Evolutionary conservation across 2,888 invertebrate genomes (phyloP), one percentile per base, ranked within the genome.

Genomic region (Brachylomia viminalis): DNA sequence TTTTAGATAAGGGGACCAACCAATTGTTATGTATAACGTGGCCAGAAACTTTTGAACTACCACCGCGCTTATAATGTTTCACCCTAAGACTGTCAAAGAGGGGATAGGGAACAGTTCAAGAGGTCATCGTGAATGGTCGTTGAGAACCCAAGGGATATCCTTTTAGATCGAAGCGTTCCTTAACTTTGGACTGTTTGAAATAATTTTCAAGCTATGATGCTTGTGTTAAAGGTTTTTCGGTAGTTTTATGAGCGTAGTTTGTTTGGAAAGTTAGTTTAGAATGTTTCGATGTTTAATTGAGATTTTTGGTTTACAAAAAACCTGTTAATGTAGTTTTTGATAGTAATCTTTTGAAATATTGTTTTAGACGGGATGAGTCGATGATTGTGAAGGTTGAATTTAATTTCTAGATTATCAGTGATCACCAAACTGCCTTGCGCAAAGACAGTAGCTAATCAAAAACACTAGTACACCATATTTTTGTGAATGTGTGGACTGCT

Each of bases 1-100:
- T 93, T 92, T 94, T 93, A 95, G 94, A 95, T 95, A 95, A 95
- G 92, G 93, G 91, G 91, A 91, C 90, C 91, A 90, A 91, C 92
- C 94, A 93, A 95, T 95, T 95, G 95, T 95, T 93, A 93, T 92
- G 92, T 93, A 92, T 91, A 92, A 88, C 77, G 84, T 85, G 87
- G 77, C 94, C 92, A 92, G 72, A 75, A 82, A 86, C 61, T 42
- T 77, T 82, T 88, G 91, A 91, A 76, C 92, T 82, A 10, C 83
- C 77, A 72, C 58, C 77, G 79, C 64, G 38, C 58, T 67, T 52
- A 0, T 0, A 47, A 61, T 56, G 33, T 56, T 10, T 47, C n/a
- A 49, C 58, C 52, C 20, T 69, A 23, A 76, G 45, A 33, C 54
- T 27, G 27, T 49, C 23, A 42, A 33, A 66, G 72, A 49, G 64